Base-by-base conservation (phyloP, 2,797 vertebrate species). In the Etheostoma nigrum region DNA sequence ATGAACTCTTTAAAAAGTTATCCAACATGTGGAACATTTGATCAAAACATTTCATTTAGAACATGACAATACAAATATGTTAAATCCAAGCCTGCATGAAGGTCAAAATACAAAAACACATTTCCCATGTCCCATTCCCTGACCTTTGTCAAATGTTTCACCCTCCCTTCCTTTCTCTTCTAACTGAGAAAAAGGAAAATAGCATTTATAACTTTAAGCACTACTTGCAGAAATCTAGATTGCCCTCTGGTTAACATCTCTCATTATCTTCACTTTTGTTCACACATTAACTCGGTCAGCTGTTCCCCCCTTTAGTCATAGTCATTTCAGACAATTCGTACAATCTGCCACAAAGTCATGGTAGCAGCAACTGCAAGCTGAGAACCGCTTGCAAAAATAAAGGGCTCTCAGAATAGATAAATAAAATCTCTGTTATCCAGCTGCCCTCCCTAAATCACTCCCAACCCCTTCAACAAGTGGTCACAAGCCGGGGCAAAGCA, bases 371-470 rank as follows among this genome's bases (percentile, higher is more conserved):
- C 92, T 94, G 93, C 88, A 89, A 90, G 92, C 91, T 83, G 87
- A 94, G 93, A 92, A 89, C 89, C 86, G 86, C 88, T 92, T 76
- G 84, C 90, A 89, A 91, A 94, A 94, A 93, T 89, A 89, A 93
- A 90, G 89, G 88, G 84, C 89, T 93, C 92, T 93, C 85, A 92
- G 92, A 94, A 93, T 93, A 94, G 92, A 94, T 91, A 92, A 94
- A 95, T 94, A 93, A 92, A 94, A 95, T 92, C 88, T 91, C 89
- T 92, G 92, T 91, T 93, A 92, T 90, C 92, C 94, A 96, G 93
- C 94, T 95, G 95, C 93, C 93, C 84, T 87, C 91, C 80, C 86
- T 95, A 95, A 96, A 95, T 95, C 94, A 95, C 81, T 92, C 84
- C 88, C 86, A 90, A 90, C 84, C 92, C 91, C 87, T 90, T 91